Evolutionary conservation across 2,113 vertebrate genomes (phyloP).

Genomic region (Bambusicola thoracicus): DNA sequence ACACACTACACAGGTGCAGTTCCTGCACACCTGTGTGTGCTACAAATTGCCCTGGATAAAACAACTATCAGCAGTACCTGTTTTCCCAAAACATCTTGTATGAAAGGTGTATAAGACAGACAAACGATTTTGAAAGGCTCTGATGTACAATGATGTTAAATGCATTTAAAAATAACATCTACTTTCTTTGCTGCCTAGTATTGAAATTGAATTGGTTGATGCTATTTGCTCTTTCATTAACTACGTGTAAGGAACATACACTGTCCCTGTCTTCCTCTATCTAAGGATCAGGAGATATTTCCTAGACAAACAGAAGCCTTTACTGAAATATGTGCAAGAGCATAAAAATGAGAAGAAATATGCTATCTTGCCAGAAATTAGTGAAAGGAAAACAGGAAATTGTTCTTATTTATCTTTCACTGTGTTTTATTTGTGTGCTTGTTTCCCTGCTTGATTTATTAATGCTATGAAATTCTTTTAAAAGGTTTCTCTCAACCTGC

Average conservation of each 20-base stretch:
- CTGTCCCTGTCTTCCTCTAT: not conserved
- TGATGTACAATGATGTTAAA: not conserved
- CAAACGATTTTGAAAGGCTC: not conserved
- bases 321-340: not conserved
- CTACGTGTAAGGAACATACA: not conserved
- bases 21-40: not conserved
- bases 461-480: slow-evolving; percentile 35
- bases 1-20: fast-evolving
- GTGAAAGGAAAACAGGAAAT: slow-evolving; percentile 25
- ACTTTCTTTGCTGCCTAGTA: not conserved
- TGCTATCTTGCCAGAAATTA: slow-evolving; percentile 10
- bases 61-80: not conserved
- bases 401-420: not conserved
- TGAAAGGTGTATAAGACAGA: not conserved
- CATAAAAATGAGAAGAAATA: not conserved
- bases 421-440: slow-evolving; percentile 42
- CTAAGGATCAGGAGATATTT: not conserved
- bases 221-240: not conserved
- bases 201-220: not conserved
- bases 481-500: slow-evolving; percentile 27
- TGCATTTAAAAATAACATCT: not conserved
- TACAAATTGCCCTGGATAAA: not conserved
- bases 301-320: not conserved
- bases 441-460: not conserved
- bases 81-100: not conserved